Evolutionary conservation across 2,888 invertebrate species (phyloP), one percentile per base, ranked within the genome.

Genomic region (Drosophila meridionalis): DNA sequence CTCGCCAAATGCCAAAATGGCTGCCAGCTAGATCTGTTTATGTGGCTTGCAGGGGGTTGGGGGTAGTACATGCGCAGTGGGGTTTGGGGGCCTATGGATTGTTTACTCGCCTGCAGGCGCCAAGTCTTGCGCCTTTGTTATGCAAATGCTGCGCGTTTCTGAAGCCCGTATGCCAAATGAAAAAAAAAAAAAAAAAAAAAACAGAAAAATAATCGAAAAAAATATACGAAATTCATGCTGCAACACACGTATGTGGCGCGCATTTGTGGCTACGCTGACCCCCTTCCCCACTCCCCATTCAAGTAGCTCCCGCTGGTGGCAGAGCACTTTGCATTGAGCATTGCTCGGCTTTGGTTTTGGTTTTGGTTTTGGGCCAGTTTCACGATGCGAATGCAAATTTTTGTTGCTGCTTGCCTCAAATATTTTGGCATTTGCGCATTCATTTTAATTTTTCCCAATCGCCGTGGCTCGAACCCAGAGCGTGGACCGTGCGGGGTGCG

Each of bases 381-480:
- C 69, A 75, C 79, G 82, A 69, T 78, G 78, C 71, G 82, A 79
- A 77, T 78, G 78, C 79, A 82, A 82, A 80, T 73, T 79, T 71
- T 42, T 36, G 57, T 50, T 69, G 67, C 65, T 68, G 75, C 67
- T 67, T 78, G 86, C 73, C 77, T 74, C 76, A 88, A 87, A 87
- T 87, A 87, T 87, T 87, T 87, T 87, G 87, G 87, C 87, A 87
- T 87, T 84, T 87, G 84, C 90, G 90, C 90, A 90, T 90, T 90
- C 83, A 90, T 87, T 88, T 89, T 70, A 79, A 76, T 81, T 81
- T 73, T 73, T 71, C 68, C 80, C 67, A 82, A 76, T 73, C 73
- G 74, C 64, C 11, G 20, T 12, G 52, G 38, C 63, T 45, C 28
- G 28, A 32, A 42, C 47, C 30, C 48, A 30, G 47, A 60, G 20